Evolutionary conservation across 2,888 invertebrate species (phyloP).

Genomic region (Lasioglossum lativentre): DNA sequence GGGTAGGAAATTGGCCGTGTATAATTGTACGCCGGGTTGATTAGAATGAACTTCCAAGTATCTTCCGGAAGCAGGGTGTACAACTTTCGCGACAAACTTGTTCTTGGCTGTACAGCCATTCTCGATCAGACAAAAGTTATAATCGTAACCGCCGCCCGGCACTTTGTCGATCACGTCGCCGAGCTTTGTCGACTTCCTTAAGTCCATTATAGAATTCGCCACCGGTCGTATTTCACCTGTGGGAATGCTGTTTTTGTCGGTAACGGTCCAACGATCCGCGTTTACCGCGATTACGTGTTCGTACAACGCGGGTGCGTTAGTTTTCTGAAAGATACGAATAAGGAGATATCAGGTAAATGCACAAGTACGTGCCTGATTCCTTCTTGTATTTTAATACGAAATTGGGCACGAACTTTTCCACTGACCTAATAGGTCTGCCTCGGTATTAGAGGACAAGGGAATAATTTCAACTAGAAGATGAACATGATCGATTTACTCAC

Average conservation of each 20-base stretch:
- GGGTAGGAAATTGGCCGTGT: constrained; percentile 92
- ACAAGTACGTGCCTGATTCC: too few relatives aligned
- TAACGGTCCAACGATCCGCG: constrained; percentile 91
- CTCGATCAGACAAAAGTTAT: constrained; percentile 90
- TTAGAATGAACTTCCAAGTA: constrained; percentile 92
- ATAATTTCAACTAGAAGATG: background rate
- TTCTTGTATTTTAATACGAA: too few relatives aligned
- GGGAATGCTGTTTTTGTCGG: constrained; percentile 89
- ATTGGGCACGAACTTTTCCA: background rate
- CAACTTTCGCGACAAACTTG: constrained; percentile 88
- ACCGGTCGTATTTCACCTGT: constrained; percentile 91
- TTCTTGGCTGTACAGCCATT: constrained; percentile 77
- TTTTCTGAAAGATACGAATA: constrained; percentile 83
- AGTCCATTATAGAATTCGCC: constrained; percentile 90
- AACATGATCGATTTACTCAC: constrained; percentile 83
- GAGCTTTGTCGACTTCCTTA: constrained; percentile 88
- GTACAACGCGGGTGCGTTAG: constrained; percentile 88
- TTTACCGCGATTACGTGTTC: constrained; percentile 91
- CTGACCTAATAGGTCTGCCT: background rate
- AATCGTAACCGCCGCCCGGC: constrained; percentile 91
- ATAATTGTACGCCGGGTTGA: constrained; percentile 96
- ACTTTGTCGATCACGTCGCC: constrained; percentile 89
- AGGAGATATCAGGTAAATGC: background rate
- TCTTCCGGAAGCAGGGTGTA: constrained; percentile 90
- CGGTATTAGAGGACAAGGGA: background rate